A percentile compares a stretch with the other conserved stretches of the same genome.
These are phyloP conservation scores for Syngnathoides biaculeatus DNA, from an alignment of 2,113 vertebrate genomes.

Conservation along the genomic window DNA sequence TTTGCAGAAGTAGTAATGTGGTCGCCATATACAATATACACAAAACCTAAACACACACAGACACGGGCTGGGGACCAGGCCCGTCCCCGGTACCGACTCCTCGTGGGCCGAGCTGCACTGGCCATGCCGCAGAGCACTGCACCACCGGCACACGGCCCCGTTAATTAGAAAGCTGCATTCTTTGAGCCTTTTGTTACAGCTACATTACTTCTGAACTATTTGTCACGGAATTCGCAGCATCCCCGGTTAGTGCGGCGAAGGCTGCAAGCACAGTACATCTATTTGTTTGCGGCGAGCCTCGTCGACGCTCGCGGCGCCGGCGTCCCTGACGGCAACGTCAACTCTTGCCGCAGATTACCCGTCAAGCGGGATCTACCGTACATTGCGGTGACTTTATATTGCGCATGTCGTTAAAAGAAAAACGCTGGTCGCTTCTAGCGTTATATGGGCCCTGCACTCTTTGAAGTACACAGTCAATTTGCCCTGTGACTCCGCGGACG, in stretches of 20 bases:
- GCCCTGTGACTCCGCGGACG: too few species aligned
- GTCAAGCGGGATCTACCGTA: neutral
- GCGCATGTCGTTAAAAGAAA: neutral
- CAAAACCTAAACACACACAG: slow-evolving; percentile 12
- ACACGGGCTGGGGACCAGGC: slow-evolving; percentile 8
- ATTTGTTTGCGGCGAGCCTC: slow-evolving; percentile 54
- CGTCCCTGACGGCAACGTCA: slow-evolving; percentile 30
- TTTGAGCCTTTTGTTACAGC: slow-evolving; percentile 70
- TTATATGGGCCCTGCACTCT: too few species aligned
- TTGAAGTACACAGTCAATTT: too few species aligned
- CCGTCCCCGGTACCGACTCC: slow-evolving; percentile 31
- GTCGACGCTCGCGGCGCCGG: slow-evolving; percentile 23
- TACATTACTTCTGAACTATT: slow-evolving; percentile 79
- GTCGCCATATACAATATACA: neutral
- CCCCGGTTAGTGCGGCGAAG: slow-evolving; percentile 38
- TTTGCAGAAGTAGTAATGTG: neutral
- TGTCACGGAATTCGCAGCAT: slow-evolving; percentile 72
- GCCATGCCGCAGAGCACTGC: slow-evolving; percentile 34
- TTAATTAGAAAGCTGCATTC: slow-evolving; percentile 69
- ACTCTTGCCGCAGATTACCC: slow-evolving; percentile 23
- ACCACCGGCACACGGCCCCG: slow-evolving; percentile 38
- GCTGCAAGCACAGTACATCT: slow-evolving; percentile 55
- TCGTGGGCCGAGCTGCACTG: slow-evolving; percentile 45
- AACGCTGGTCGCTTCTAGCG: neutral
- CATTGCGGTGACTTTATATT: neutral